Conservation (phyloP, 1,140 invertebrate species). For the Tetramorium parvispinum region DNA sequence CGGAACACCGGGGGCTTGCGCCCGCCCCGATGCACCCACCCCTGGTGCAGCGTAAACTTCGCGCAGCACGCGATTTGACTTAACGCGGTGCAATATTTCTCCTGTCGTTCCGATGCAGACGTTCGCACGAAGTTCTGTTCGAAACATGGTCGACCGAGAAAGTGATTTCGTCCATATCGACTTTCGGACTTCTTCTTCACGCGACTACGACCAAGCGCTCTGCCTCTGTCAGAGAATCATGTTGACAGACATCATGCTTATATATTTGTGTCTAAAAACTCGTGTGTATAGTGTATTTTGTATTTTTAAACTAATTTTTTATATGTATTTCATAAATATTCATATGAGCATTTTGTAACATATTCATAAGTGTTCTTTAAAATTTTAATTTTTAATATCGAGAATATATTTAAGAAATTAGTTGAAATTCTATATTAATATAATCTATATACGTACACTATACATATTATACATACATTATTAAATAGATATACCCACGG, state of each 20-base stretch:
- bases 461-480: background rate
- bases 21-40: background rate
- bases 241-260: conserved; percentile 9
- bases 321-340: background rate
- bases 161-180: conserved; percentile 54
- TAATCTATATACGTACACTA: background rate
- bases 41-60: background rate
- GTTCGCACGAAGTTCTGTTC: conserved; percentile 42
- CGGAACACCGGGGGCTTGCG: background rate
- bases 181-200: conserved; percentile 31
- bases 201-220: background rate
- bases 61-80: conserved; percentile 57
- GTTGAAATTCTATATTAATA: background rate
- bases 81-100: conserved; percentile 57
- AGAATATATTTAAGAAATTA: background rate
- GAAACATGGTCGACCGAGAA: conserved; percentile 31
- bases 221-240: conserved; percentile 13
- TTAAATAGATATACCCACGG: background rate
- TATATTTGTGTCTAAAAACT: background rate
- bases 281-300: background rate
- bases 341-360: background rate
- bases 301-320: conserved; percentile 1
- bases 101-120: conserved; percentile 49
- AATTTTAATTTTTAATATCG: background rate
- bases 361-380: background rate